Percentiles rank a stretch among this genome's conserved stretches.
Evolutionary conservation across 1,140 invertebrate species (phyloP).

Genomic region (Elysia chlorotica): DNA sequence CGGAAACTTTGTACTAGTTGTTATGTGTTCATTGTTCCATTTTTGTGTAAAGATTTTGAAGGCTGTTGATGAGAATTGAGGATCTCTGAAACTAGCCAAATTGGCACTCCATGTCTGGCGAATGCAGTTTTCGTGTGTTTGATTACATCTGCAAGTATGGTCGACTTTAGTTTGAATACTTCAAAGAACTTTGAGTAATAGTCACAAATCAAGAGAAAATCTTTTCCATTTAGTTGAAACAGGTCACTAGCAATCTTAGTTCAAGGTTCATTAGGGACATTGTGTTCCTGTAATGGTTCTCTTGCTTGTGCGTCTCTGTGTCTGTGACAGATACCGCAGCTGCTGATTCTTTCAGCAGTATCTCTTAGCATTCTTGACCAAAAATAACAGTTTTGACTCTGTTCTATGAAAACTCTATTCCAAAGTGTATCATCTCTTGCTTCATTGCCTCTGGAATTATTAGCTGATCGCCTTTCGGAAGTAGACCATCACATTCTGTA

Average conservation of each 20-base stretch:
- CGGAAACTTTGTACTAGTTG: neutral
- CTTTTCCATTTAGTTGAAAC: neutral
- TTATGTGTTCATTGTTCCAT: neutral
- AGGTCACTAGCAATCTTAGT: neutral
- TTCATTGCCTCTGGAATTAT: conserved; percentile 53
- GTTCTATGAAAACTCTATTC: conserved; percentile 56
- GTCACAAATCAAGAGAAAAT: neutral
- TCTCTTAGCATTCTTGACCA: no score
- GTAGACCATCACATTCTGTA: conserved; percentile 38
- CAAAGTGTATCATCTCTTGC: conserved; percentile 59
- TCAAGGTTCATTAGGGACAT: no score
- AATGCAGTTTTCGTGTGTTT: neutral
- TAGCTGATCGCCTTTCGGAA: conserved; percentile 52
- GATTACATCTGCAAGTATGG: neutral
- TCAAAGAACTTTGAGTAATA: neutral
- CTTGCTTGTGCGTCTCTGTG: no score
- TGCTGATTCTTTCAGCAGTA: no score
- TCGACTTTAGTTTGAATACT: neutral
- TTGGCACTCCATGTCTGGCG: neutral
- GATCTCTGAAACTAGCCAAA: neutral
- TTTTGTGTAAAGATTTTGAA: neutral
- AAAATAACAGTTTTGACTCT: no score
- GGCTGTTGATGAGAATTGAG: neutral
- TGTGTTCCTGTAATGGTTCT: no score
- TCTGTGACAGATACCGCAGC: no score